Evolutionary conservation across 1,140 invertebrate genomes (phyloP).

Genomic region (Carcinoscorpius rotundicauda): DNA sequence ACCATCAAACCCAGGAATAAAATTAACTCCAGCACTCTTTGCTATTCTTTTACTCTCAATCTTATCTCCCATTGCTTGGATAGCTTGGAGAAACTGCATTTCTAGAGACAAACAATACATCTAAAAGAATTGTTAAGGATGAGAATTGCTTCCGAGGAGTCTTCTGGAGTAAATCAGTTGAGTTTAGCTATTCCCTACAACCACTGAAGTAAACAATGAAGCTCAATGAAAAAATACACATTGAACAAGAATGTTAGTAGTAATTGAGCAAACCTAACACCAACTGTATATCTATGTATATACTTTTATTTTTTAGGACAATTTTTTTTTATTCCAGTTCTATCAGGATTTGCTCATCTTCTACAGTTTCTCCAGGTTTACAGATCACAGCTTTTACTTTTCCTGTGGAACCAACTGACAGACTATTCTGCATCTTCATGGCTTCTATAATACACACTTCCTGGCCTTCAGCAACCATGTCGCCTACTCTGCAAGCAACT

Average conservation of each 20-base stretch:
- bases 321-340: slow-evolving; percentile 44
- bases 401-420: slow-evolving; percentile 43
- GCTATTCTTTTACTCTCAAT: slow-evolving; percentile 51
- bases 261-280: no score
- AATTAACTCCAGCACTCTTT: slow-evolving; percentile 50
- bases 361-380: slow-evolving; percentile 49
- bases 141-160: no score
- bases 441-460: slow-evolving; percentile 58
- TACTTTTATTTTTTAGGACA: no score
- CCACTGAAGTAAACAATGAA: no score
- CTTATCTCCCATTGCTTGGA: slow-evolving; percentile 58
- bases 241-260: no score
- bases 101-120: no score
- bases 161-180: no score
- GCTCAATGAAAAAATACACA: no score
- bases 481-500: no score
- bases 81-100: slow-evolving; percentile 32
- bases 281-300: no score
- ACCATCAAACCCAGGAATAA: slow-evolving; percentile 44
- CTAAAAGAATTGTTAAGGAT: no score
- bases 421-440: slow-evolving; percentile 67
- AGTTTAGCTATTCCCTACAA: no score
- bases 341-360: slow-evolving; percentile 50
- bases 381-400: slow-evolving; percentile 48
- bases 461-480: slow-evolving; percentile 51